Base-by-base conservation (phyloP, 92 coral and sea anemone genomes). In the Paragorgia papillata region DNA sequence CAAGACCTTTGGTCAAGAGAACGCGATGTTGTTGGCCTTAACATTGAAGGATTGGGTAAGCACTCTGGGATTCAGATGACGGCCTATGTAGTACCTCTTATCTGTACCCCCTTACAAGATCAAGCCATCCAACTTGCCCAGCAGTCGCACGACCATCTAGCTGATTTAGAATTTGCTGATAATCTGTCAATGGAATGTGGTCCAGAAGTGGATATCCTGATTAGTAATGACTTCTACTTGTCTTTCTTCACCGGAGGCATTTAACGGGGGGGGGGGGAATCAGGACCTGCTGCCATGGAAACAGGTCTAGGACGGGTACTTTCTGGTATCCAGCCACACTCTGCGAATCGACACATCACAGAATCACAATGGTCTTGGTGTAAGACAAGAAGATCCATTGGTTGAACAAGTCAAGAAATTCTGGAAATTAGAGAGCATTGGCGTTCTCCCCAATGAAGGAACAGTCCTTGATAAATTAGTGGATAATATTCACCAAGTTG, bases 1-100 rank as follows among this genome's bases (percentile, higher is more conserved):
- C 15, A 62, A 62, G 39, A 62, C 69, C 69, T 62, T 62, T 62
- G 41, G 69, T 24, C 61, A 55, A 55, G 61, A 55, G 61, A 55
- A 55, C 9, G 61, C 19, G 61, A 55, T 21, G 22, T 19, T 19
- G 61, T 55, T 12, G n/a, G 19, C 13, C 22, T 55, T 19, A 19
- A 12, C 24, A 24, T 55, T 12, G 9, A 27, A 19, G 61, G 61
- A 4, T 18, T 55, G 9, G 22, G 29, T 0, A 24, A 27, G 17
- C 9, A 19, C 29, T 12, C 0, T 1, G 19, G 19, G 29, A 55
- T 55, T 19, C 22, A 21, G 9, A 21, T 55, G 24, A 12, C 22
- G 1, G 61, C 61, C 17, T 55, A 55, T 55, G 19, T 24, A 18
- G 29, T 55, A 9, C 61, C 61, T 12, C 61, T 55, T 17, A 17